Base-by-base conservation (phyloP, 2,113 vertebrate species). In the rabbit (Oryctolagus cuniculus) region DNA sequence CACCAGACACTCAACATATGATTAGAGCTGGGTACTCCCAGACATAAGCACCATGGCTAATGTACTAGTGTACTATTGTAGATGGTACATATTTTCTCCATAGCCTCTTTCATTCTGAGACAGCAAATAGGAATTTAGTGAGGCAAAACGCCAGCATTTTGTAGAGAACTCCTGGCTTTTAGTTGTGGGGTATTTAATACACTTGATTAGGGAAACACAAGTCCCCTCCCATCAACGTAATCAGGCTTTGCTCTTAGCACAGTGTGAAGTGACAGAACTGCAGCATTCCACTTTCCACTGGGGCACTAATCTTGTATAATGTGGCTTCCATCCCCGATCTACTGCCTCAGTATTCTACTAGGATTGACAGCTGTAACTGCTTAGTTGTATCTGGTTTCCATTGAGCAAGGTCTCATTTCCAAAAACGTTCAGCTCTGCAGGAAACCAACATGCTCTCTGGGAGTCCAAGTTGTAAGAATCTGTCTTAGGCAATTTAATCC, bases 51-150 rank as follows among this genome's bases (percentile, higher is more conserved):
- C 4, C 4, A 58, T 44, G 44, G 55, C 55, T 58, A 44, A 44
- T 44, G 44, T 44, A 44, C 44, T 19, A 58, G 55, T 17, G 19
- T 19, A 16, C 55, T 58, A 16, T 15, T 44, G 1, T 12, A 10
- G 1, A 22, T 34, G 16, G 5, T 1, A 0, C 2, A 2, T 10
- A 2, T 0, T 16, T 89, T 0, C 34, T 61, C 16, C 6, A 2
- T 1, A 80, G 21, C 2, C 13, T 53, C 24, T 25, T 83, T 10
- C 8, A 22, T 36, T 75, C 38, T 74, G 66, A 11, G 5, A 44
- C 5, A 53, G 12, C 21, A 79, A 10, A 58, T 0, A 38, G 38
- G 10, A 58, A 69, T 78, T 73, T 36, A 78, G n/a, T 29, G 74
- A 66, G 38, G 66, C 3, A 19, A 25, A n/a, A 15, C 5, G 24